Evolutionary conservation across 2,797 vertebrate species (phyloP).

Genomic region (Lacerta agilis): DNA sequence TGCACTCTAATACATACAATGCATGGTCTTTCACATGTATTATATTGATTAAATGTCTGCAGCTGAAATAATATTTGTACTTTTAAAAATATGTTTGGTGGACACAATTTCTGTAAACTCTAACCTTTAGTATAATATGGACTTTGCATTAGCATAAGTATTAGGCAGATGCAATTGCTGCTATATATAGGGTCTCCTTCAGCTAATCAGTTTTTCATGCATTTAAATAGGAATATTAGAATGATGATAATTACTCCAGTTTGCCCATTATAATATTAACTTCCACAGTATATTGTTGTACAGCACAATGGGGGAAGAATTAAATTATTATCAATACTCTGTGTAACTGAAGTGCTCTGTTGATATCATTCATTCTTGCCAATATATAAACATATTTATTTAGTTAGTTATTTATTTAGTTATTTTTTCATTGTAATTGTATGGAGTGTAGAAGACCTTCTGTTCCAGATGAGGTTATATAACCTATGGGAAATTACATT

Average conservation of each 20-base stretch:
- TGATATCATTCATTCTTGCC: slow-evolving; percentile 43
- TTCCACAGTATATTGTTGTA: slow-evolving; percentile 70
- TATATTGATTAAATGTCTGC: background rate
- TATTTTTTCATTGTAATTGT: slow-evolving; percentile 11
- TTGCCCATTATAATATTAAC: slow-evolving; percentile 80
- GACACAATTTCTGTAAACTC: slow-evolving; percentile 77
- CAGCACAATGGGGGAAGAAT: slow-evolving; percentile 68
- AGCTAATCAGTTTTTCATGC: slow-evolving; percentile 92
- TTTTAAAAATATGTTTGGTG: slow-evolving; percentile 61
- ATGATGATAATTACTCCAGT: slow-evolving; percentile 86
- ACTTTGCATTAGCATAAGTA: slow-evolving; percentile 85
- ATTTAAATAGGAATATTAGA: slow-evolving; percentile 98
- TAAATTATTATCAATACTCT: slow-evolving; percentile 74
- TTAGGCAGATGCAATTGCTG: slow-evolving; percentile 81
- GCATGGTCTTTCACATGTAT: slow-evolving; percentile 9
- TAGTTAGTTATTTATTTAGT: no score
- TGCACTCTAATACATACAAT: background rate
- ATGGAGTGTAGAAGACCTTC: slow-evolving; percentile 13
- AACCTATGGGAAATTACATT: slow-evolving; percentile 7
- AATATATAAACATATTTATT: slow-evolving; percentile 36
- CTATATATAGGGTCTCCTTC: slow-evolving; percentile 82
- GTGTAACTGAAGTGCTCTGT: slow-evolving; percentile 57
- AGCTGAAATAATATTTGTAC: slow-evolving; percentile 28
- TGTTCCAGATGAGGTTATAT: background rate
- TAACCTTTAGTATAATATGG: slow-evolving; percentile 82